Conservation (phyloP, 2,113 vertebrate species). For the Chaenocephalus aceratus region DNA sequence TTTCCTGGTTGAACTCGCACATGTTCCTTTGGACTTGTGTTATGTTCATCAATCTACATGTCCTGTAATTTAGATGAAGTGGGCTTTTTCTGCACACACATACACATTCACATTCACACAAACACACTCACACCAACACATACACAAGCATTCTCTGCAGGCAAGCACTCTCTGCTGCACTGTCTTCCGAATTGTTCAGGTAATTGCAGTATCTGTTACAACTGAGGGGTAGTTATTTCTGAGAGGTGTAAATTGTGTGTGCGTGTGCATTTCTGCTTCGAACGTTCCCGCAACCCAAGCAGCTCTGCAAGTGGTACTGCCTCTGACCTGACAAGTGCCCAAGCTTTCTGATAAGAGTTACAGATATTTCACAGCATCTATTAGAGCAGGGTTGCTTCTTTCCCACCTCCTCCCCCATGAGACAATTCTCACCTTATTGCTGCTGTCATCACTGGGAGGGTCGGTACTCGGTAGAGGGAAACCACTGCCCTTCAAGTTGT, state of each 20-base stretch:
- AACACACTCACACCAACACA: constrained; percentile 4
- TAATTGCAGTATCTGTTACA: constrained; percentile 76
- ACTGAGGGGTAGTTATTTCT: constrained; percentile 40
- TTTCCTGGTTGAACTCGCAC: too few relatives aligned
- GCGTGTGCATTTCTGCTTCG: constrained; percentile 32
- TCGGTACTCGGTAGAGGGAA: background rate
- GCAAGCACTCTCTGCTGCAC: background rate
- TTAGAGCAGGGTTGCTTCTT: constrained; percentile 26
- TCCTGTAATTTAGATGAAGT: too few relatives aligned
- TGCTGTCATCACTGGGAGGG: constrained; percentile 36
- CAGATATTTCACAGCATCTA: constrained; percentile 71
- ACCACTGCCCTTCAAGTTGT: constrained; percentile 15
- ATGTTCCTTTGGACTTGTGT: too few relatives aligned
- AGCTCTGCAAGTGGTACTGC: constrained; percentile 66
- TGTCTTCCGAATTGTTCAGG: constrained; percentile 39
- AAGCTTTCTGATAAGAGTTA: constrained; percentile 82
- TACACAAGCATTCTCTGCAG: constrained; percentile 23
- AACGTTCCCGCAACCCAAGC: constrained; percentile 55
- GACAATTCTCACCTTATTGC: constrained; percentile 55
- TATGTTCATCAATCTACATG: too few relatives aligned
- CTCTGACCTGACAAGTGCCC: constrained; percentile 33
- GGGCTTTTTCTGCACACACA: too few relatives aligned
- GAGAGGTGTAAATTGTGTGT: constrained; percentile 60
- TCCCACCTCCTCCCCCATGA: constrained; percentile 67
- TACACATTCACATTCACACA: too few relatives aligned